Conservation (phyloP, 2,797 vertebrate species). For the Myotis daubentonii region DNA sequence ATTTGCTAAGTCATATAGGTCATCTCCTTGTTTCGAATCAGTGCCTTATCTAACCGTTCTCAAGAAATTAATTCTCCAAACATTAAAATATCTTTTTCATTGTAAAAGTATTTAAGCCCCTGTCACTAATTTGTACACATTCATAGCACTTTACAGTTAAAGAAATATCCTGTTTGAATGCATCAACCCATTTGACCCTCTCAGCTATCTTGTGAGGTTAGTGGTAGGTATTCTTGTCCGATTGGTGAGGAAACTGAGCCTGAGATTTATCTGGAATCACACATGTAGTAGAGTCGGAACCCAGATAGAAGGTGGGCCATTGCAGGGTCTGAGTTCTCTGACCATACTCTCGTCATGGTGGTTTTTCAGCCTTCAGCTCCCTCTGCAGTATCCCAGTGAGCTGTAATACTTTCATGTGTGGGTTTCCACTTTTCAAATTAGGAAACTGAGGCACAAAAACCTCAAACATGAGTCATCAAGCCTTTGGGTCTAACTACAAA, state of each 20-base stretch:
- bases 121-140: not conserved
- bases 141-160: constrained; percentile 13
- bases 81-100: constrained; percentile 53
- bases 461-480: not conserved
- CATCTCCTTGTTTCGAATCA: not conserved
- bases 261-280: not conserved
- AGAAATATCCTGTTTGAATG: constrained; percentile 35
- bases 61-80: constrained; percentile 55
- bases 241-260: not conserved
- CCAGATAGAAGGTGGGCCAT: not conserved
- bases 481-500: not conserved
- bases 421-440: constrained; percentile 44
- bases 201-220: not conserved
- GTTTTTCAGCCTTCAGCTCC: not conserved
- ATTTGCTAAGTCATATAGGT: not conserved
- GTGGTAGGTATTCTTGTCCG: not conserved
- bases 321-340: not conserved
- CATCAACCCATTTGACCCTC: not conserved
- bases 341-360: not conserved
- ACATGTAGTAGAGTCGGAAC: not conserved
- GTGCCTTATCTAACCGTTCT: constrained; percentile 27
- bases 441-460: not conserved
- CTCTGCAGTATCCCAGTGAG: not conserved
- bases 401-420: not conserved
- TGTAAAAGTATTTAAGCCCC: constrained; percentile 38